Evolutionary conservation across 2,797 vertebrate species (phyloP), one percentile per base, ranked within the genome.

Genomic region (Micromesistius poutassou): DNA sequence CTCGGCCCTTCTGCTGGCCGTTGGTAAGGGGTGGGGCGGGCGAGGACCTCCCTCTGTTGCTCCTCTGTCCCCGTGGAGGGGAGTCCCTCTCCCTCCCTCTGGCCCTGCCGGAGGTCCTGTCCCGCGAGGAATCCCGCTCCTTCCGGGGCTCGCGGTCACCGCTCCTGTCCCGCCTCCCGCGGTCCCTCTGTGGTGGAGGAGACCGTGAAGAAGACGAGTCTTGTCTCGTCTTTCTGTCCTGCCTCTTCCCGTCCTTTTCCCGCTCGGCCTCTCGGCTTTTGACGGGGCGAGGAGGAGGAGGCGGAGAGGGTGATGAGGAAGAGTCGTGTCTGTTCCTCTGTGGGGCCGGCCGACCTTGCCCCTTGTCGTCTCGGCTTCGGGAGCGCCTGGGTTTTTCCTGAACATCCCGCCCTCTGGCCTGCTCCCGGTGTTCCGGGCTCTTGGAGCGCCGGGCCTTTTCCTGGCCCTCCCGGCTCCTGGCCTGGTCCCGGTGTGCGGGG

Each of bases 301-400:
- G 55, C 46, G 85, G 74, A 10, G 80, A 88, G 3, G 82, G 83
- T 0, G 85, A 86, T 1, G 92, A 91, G 1, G 89, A 89, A 6
- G 90, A 88, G 62, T 91, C 87, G 3, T 82, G 87, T 76, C 88
- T 87, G 71, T 13, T 82, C 36, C 68, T 85, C 36, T 84, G 88
- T 80, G 80, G 74, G 25, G 74, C 31, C 62, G 7, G 25, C 62
- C 74, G 16, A 7, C 78, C 82, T 33, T 80, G 35, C 73, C 72
- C 62, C 71, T 12, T 30, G 5, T 82, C 85, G 10, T 46, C 72
- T 1, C 3, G n/a, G 30, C 77, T 86, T 31, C 81, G 81, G 0
- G 80, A 85, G 0, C 46, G 55, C 46, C 42, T 9, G 14, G 14
- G 0, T 74, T 83, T 1, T 66, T 81, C 25, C 30, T 36, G 2